phyloP scores from a whole-genome alignment of 2,888 invertebrate genomes.

The Tetanocera ferruginea region DNA sequence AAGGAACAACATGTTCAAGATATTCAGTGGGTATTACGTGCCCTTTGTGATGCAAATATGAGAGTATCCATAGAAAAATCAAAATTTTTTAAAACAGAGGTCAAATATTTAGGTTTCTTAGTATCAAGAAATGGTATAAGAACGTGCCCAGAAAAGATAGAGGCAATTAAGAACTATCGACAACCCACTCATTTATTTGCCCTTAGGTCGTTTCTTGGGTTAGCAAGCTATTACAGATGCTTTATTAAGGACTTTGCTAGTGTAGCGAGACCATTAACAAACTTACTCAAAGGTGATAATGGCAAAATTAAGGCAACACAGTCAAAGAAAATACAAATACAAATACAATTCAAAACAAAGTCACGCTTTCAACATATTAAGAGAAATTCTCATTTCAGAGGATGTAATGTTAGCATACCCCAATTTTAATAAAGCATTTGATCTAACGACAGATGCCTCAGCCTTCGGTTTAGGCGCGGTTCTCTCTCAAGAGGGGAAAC shows the following conservation, averaged over 20 bases:
- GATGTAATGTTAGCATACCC: slow-evolving; percentile 10
- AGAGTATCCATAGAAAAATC: too few relatives aligned
- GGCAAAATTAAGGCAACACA: neutral
- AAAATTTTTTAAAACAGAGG: too few relatives aligned
- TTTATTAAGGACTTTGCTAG: too few relatives aligned
- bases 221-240: too few relatives aligned
- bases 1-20: too few relatives aligned
- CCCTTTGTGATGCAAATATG: too few relatives aligned
- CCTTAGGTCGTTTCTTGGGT: neutral
- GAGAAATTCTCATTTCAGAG: neutral
- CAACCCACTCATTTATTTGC: neutral
- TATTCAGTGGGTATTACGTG: too few relatives aligned
- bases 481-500: neutral
- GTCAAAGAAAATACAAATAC: neutral
- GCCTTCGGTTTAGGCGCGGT: slow-evolving; percentile 1
- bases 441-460: slow-evolving; percentile 1
- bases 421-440: slow-evolving; percentile 12
- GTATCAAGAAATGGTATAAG: too few relatives aligned
- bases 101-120: too few relatives aligned
- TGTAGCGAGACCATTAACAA: neutral
- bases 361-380: neutral
- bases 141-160: too few relatives aligned
- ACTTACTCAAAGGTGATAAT: slow-evolving; percentile 7
- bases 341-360: neutral
- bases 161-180: too few relatives aligned